Base-by-base conservation (phyloP, 2,797 vertebrate genomes). In the Sardinella longiceps region DNA sequence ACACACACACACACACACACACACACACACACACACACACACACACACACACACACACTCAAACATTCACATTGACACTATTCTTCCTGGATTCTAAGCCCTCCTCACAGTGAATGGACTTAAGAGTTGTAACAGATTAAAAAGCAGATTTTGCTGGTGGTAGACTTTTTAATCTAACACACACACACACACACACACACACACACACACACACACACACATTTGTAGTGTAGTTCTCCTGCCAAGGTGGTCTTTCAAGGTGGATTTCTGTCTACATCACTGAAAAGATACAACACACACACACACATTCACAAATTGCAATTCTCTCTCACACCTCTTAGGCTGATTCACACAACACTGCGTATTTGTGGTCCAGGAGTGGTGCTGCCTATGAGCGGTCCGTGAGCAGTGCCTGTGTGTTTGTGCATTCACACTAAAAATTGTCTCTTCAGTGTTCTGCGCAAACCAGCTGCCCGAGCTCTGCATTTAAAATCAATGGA, bases 11-110 rank as follows among this genome's bases (percentile, higher is more conserved):
- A 70, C 5, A 33, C n/a, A 63, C 7, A 28, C 58, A 30, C 25
- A 63, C 25, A 63, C 37, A 80, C 37, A 80, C 77, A 80, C 33
- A 37, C n/a, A n/a, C n/a, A n/a, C n/a, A n/a, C n/a, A n/a, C n/a
- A n/a, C n/a, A n/a, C n/a, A n/a, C n/a, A n/a, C n/a, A n/a, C n/a
- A 77, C 30, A 77, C 20, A 58, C 56, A 58, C n/a, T 43, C 7
- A 43, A n/a, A 43, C 7, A 43, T 43, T 3, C 56, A 58, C 56
- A 58, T 23, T n/a, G 20, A n/a, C 56, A n/a, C 56, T 74, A 33
- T 74, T 33, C 33, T 18, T 37, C 14, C 14, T 20, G 30, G 37
- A 74, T 20, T 74, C 30, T 15, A 74, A 74, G 30, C 15, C 66
- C 18, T 74, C 66, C 56, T 66, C 30, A 28, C 6, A 18, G 30